A percentile compares a stretch with the other conserved stretches of the same genome.
phyloP scores from a whole-genome alignment of 2,888 invertebrate genomes.

The Dermolepida albohirtum region DNA sequence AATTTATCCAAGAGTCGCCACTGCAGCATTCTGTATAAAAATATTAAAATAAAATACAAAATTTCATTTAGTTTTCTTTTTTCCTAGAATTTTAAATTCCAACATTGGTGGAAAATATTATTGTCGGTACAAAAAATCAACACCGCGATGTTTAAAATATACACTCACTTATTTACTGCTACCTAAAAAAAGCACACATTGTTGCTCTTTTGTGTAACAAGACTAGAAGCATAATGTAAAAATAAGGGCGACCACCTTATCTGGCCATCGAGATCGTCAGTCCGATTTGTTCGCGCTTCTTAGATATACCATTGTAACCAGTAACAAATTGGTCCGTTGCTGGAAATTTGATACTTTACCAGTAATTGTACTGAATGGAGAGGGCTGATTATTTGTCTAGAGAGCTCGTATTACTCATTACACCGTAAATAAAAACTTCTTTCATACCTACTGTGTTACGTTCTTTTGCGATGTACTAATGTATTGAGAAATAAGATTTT shows the following conservation, averaged over 20 bases:
- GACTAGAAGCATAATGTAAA: constrained; percentile 29
- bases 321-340: constrained; percentile 24
- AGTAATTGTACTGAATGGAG: constrained; percentile 45
- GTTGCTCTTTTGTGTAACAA: constrained; percentile 44
- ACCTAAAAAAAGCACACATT: constrained; percentile 35
- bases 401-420: constrained; percentile 43
- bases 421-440: constrained; percentile 43
- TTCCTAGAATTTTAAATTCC: neutral
- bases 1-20: too few species aligned
- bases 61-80: too few species aligned
- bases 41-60: too few species aligned
- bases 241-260: constrained; percentile 35
- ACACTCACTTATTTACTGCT: constrained; percentile 13
- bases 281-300: neutral
- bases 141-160: neutral
- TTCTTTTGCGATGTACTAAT: constrained; percentile 17
- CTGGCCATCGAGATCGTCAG: constrained; percentile 22
- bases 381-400: constrained; percentile 48
- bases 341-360: constrained; percentile 44
- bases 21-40: too few species aligned
- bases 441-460: constrained; percentile 26
- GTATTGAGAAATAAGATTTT: constrained; percentile 24
- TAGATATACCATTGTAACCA: neutral
- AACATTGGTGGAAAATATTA: constrained; percentile 15
- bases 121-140: neutral